Evolutionary conservation across 1,140 invertebrate species (phyloP), one percentile per base, ranked within the genome.

Genomic region (Procambarus clarkii): DNA sequence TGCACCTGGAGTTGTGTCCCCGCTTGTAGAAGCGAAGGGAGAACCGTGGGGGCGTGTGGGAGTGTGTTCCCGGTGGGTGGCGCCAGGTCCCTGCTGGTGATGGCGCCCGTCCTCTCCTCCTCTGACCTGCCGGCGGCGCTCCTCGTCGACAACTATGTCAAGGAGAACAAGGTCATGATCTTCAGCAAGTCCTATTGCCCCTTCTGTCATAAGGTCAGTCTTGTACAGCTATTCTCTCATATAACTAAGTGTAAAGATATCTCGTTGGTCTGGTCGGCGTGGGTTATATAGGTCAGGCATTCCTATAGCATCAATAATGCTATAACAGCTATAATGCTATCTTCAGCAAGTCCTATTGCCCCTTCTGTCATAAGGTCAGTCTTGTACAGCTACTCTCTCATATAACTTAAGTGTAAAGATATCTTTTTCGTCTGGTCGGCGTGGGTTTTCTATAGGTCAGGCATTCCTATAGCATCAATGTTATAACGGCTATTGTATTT

Each of bases 161-260:
- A 50, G n/a, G 60, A 88, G 44, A 88, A 88, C 48, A 88, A 88
- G 24, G 86, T 88, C 7, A 88, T 88, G 86, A 18, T 88, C 2
- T 88, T 88, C 54, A 88, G 86, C 86, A 88, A 88, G 78, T 88
- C 86, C 21, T 88, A 80, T 78, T 88, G 86, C 46, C 86, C 86
- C 11, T 88, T 88, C 46, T 88, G 86, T 24, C 86, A 88, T 48
- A 88, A 48, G 60, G 86, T 88, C 45, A 88, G 86, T 78, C 46
- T 18, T 21, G 0, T 15, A 3, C 18, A 15, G 3, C 3, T 64
- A 18, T 7, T 64, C 60, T 58, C 13, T 13, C 54, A 9, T 58
- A 58, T 58, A 13, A 58, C 13, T 13, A 58, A 58, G 54, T 58
- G 54, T 58, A 13, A 58, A 58, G 7, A 58, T 58, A 13, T 58